These are phyloP conservation scores for Notolabrus celidotus DNA, from an alignment of 2,797 vertebrate species.

Conservation along the genomic window DNA sequence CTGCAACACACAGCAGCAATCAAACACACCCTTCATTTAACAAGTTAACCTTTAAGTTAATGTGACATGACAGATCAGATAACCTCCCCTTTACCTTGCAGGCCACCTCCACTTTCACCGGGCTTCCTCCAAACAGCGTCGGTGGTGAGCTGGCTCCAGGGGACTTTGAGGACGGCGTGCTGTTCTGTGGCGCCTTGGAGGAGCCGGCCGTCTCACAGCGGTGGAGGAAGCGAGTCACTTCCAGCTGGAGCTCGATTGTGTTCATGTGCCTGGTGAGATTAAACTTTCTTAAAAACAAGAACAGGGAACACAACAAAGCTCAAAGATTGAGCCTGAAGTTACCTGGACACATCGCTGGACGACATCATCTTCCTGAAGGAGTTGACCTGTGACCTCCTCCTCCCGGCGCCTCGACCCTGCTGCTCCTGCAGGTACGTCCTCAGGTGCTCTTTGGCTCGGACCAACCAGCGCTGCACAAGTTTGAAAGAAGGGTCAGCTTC, in stretches of 20 bases:
- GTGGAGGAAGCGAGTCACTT: conserved; percentile 96
- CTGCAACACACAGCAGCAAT: too few species aligned
- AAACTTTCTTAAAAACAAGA: too few species aligned
- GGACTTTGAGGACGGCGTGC: conserved; percentile 69
- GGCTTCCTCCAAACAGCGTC: conserved; percentile 91
- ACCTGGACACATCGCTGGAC: conserved; percentile 95
- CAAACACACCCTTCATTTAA: too few species aligned
- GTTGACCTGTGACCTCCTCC: conserved; percentile 82
- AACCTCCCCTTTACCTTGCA: conserved; percentile 93
- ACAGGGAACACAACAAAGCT: not conserved
- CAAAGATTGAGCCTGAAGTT: not conserved
- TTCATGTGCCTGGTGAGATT: conserved; percentile 90
- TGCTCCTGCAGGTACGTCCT: conserved; percentile 96
- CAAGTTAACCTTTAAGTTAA: too few species aligned
- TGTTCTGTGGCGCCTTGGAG: conserved; percentile 72
- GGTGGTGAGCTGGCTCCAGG: conserved; percentile 78
- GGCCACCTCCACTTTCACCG: conserved; percentile 94
- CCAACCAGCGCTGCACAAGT: conserved; percentile 87
- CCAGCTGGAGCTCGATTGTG: conserved; percentile 97
- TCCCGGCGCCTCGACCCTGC: conserved; percentile 85
- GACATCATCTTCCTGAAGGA: conserved; percentile 96
- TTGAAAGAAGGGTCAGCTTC: not conserved
- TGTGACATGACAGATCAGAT: too few species aligned
- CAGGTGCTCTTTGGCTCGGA: conserved; percentile 96
- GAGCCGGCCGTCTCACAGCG: conserved; percentile 89